Base-by-base conservation (phyloP, 2,113 vertebrate species). In the Loxodonta africana region DNA sequence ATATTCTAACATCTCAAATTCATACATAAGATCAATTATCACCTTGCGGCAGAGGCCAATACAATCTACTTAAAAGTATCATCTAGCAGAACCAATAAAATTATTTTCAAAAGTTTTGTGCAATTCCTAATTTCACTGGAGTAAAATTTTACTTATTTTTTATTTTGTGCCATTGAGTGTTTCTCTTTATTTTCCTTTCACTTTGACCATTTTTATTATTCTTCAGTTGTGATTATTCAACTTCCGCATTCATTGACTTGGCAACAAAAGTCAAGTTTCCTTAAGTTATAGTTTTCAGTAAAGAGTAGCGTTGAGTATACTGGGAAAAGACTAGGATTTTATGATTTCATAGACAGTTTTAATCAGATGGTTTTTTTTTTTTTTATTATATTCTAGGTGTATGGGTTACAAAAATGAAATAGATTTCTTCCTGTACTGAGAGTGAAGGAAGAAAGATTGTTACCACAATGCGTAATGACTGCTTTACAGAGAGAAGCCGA, bases 1-100 rank as follows among this genome's bases (percentile, higher is more conserved):
- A 71, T 57, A 69, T 37, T 87, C 11, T 90, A 76, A 62, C 28
- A 95, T 90, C 95, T 96, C 80, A 84, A 81, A 81, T 94, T 87
- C 53, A 69, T 53, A 67, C 62, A 83, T 65, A 95, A 93, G 63
- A 53, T 44, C n/a, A 71, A 91, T 73, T 57, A 44, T 77, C 18
- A 44, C 57, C 8, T 80, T 9, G 3, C 63, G 28, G 14, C 11
- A 81, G 28, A 82, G 33, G 21, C 44, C n/a, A 95, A 69, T 88
- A 62, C 91, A 73, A 94, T 6, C 44, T 74, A 23, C 46, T 62
- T 46, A 62, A 94, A 88, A 84, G 1, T 12, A 86, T 18, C 11
- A 90, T 91, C 67, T 48, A 57, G 53, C 78, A 62, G 7, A 83
- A 78, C 83, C 76, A 88, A 88, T 88, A 73, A 67, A 92, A 51